A percentile compares a stretch with the other conserved stretches of the same genome.
phyloP scores from a whole-genome alignment of 2,888 invertebrate species.

The Parnassius orleans region DNA sequence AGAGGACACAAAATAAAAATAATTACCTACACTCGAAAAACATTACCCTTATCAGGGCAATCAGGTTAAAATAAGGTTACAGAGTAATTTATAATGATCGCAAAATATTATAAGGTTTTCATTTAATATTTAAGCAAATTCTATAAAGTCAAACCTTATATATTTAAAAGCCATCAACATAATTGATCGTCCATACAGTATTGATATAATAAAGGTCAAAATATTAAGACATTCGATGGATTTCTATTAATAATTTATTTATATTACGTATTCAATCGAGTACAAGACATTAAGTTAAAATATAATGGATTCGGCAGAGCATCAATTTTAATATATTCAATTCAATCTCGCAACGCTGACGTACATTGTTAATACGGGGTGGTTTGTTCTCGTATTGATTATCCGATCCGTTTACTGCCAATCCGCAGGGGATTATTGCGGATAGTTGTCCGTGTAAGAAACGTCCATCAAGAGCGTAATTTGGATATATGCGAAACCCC shows the following conservation, averaged over 20 bases:
- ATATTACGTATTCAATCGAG: too few relatives aligned
- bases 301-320: not conserved
- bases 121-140: too few relatives aligned
- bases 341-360: not conserved
- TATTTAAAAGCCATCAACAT: too few relatives aligned
- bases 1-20: too few relatives aligned
- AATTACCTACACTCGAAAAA: too few relatives aligned
- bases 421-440: conserved; percentile 47
- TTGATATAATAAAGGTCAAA: too few relatives aligned
- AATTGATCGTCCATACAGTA: too few relatives aligned
- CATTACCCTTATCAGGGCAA: too few relatives aligned
- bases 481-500: conserved; percentile 78
- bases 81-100: conserved; percentile 15
- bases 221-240: too few relatives aligned
- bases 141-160: too few relatives aligned
- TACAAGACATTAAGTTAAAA: too few relatives aligned
- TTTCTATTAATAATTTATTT: too few relatives aligned
- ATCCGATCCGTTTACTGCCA: conserved; percentile 27
- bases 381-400: conserved; percentile 28
- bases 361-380: conserved; percentile 1
- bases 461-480: conserved; percentile 75
- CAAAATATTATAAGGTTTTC: conserved; percentile 15
- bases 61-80: not conserved
- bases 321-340: conserved; percentile 15
- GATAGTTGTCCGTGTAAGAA: conserved; percentile 67